phyloP scores from a whole-genome alignment of 1,140 invertebrate species.

The Calephelis nemesis region DNA sequence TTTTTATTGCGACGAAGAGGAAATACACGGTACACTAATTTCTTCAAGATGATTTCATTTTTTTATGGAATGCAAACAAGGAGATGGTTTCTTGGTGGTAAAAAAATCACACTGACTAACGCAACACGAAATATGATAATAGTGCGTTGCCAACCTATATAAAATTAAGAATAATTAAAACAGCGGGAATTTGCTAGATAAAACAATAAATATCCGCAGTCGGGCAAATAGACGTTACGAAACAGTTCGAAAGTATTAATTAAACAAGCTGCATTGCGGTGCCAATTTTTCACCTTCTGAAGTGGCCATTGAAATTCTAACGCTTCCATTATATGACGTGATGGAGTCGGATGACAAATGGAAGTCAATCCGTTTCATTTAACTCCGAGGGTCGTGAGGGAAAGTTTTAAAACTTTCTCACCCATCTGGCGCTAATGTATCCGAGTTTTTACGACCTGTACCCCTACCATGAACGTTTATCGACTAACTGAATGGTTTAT shows the following conservation, averaged over 20 bases:
- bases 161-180: too few relatives aligned
- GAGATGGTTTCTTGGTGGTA: too few relatives aligned
- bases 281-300: conserved; percentile 5
- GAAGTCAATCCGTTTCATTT: conserved; percentile 31
- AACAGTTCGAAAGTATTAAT: neutral
- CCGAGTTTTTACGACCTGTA: conserved; percentile 5
- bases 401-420: conserved; percentile 20
- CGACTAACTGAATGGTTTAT: too few relatives aligned
- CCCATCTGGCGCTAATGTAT: conserved; percentile 20
- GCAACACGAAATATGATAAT: too few relatives aligned
- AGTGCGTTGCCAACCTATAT: too few relatives aligned
- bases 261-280: conserved; percentile 11
- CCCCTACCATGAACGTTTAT: neutral
- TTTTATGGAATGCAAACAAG: too few relatives aligned
- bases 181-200: too few relatives aligned
- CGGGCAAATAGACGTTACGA: neutral
- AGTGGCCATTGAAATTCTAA: conserved; percentile 13
- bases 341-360: conserved; percentile 27
- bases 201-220: too few relatives aligned
- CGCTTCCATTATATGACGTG: conserved; percentile 1
- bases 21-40: too few relatives aligned
- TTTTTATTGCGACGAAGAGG: too few relatives aligned
- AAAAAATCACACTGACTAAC: too few relatives aligned
- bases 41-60: too few relatives aligned
- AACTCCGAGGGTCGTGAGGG: conserved; percentile 22